phyloP scores from a whole-genome alignment of 2,888 invertebrate genomes.

The Folsomia candida region DNA sequence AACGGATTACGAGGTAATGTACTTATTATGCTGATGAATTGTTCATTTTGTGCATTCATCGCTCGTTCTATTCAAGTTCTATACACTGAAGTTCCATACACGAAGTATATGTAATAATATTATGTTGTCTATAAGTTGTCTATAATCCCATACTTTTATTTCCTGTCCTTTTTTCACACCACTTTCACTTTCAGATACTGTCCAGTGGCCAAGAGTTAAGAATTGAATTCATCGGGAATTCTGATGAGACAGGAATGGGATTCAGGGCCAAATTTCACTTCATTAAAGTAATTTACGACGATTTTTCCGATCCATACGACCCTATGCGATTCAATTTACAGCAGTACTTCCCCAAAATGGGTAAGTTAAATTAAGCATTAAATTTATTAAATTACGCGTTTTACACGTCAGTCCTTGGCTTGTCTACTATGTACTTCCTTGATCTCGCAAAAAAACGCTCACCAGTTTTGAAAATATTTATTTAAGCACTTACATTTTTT shows the following conservation, averaged over 20 bases:
- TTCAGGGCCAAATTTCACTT: slow-evolving; percentile 64
- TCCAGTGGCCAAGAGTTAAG: slow-evolving; percentile 79
- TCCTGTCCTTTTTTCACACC: not conserved
- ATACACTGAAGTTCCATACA: not conserved
- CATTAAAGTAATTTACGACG: slow-evolving; percentile 43
- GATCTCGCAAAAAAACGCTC: too few relatives aligned
- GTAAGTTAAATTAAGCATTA: too few relatives aligned
- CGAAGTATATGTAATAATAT: not conserved
- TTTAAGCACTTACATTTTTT: too few relatives aligned
- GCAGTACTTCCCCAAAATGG: slow-evolving; percentile 38
- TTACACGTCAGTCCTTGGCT: too few relatives aligned
- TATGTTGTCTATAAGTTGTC: not conserved
- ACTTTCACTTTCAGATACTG: slow-evolving; percentile 54
- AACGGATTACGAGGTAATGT: slow-evolving; percentile 70
- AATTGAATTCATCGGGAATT: slow-evolving; percentile 81
- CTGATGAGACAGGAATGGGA: slow-evolving; percentile 73
- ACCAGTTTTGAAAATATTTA: too few relatives aligned
- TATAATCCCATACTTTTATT: not conserved
- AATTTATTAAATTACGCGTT: too few relatives aligned
- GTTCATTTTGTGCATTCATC: too few relatives aligned
- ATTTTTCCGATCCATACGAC: slow-evolving; percentile 37
- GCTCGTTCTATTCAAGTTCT: too few relatives aligned
- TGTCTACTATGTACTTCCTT: too few relatives aligned
- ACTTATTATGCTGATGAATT: too few relatives aligned
- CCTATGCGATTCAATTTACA: slow-evolving; percentile 34